Percentiles rank a stretch among this genome's conserved stretches.
phyloP scores from a whole-genome alignment of 2,888 invertebrate species.

The Tupiocoris notatus region DNA sequence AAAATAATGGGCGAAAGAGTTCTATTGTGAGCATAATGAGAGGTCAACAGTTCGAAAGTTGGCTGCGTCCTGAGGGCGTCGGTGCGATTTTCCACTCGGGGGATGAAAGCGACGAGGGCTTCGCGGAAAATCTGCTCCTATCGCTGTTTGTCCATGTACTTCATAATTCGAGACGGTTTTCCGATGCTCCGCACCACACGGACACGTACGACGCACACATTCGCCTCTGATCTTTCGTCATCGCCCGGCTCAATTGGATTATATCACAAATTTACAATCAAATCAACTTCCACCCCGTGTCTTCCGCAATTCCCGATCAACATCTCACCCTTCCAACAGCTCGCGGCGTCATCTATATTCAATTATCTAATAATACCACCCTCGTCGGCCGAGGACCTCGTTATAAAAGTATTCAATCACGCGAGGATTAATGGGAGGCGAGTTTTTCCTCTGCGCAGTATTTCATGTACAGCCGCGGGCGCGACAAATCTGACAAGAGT shows the following conservation, averaged over 20 bases:
- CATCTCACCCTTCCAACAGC: background rate
- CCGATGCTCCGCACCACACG: background rate
- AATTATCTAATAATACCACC: conserved; percentile 41
- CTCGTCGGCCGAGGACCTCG: background rate
- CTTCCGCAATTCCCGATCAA: too few species aligned
- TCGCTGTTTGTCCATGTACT: conserved; percentile 43
- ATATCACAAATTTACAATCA: conserved; percentile 42
- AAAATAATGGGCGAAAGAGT: too few species aligned
- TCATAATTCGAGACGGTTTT: conserved; percentile 40
- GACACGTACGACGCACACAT: background rate
- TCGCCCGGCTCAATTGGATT: conserved; percentile 16
- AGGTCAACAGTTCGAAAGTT: too few species aligned
- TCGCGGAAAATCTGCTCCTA: conserved; percentile 5
- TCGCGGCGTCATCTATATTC: conserved; percentile 37
- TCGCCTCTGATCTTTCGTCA: background rate
- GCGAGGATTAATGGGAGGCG: background rate
- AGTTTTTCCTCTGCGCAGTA: too few species aligned
- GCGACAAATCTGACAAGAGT: too few species aligned
- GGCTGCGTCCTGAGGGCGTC: too few species aligned
- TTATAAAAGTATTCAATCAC: background rate
- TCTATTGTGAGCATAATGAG: too few species aligned
- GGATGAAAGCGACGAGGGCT: too few species aligned
- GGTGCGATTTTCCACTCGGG: too few species aligned
- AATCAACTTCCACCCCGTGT: conserved; percentile 21
- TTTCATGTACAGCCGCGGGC: too few species aligned